Evolutionary conservation across 2,888 invertebrate genomes (phyloP), one percentile per base, ranked within the genome.

Genomic region (Tanypteryx hageni): DNA sequence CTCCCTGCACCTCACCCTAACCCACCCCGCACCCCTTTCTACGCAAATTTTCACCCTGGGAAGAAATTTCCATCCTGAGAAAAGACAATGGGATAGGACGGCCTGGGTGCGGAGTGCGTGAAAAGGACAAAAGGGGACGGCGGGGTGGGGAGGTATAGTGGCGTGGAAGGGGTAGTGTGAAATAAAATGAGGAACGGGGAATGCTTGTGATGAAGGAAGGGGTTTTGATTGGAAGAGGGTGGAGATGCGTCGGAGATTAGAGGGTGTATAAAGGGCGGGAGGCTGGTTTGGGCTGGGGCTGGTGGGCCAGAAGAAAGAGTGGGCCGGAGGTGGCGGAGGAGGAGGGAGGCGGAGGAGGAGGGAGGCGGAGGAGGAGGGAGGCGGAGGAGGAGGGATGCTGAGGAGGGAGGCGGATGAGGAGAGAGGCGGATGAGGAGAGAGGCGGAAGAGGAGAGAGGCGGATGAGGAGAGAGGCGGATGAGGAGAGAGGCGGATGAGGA

Each of bases 201-300:
- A 44, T 44, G 44, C 44, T 44, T 44, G 44, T 44, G 44, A 44
- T 44, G 44, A 44, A 44, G 44, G 44, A 44, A 44, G 44, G 44
- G 44, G 44, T 44, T 64, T 64, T 64, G 64, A 64, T 64, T 64
- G 64, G 64, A 64, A 64, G 64, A 64, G 64, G 64, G 64, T 64
- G 64, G 16, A 44, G 44, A 44, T 44, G 44, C 44, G 44, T 44
- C 64, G 18, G 64, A 64, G 64, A 64, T 64, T 64, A 64, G 64
- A 64, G 16, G 64, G 64, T 16, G 44, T 44, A 44, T 44, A 44
- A 44, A 44, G 44, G 44, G 44, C 44, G 44, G 56, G 57, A 83
- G 83, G 56, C 83, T 44, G 83, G 83, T 57, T 57, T 83, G 44
- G 83, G 18, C n/a, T 83, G 44, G 56, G 83, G n/a, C 83, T 5